Percentiles rank a stretch among this genome's conserved stretches.
Conservation (phyloP, 2,888 invertebrate genomes). For the Mythimna loreyi region DNA sequence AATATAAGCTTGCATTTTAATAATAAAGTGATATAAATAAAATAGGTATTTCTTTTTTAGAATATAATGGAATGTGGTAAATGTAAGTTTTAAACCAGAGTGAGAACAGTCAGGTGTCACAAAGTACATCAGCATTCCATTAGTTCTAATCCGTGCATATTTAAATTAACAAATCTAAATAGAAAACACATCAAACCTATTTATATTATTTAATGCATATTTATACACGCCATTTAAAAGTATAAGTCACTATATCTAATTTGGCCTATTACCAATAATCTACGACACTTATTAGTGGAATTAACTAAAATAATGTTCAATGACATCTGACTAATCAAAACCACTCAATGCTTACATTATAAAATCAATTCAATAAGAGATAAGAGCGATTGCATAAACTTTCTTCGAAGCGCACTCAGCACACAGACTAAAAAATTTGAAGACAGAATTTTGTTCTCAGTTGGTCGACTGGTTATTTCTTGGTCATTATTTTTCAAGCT, state of each 20-base stretch:
- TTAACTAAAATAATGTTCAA: conserved; percentile 64
- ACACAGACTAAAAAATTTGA: conserved; percentile 39
- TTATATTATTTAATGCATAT: conserved; percentile 54
- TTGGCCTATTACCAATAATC: conserved; percentile 56
- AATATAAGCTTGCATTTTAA: not conserved
- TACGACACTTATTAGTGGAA: conserved; percentile 63
- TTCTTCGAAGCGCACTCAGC: conserved; percentile 54
- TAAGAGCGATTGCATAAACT: conserved; percentile 72
- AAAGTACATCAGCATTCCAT: conserved; percentile 36
- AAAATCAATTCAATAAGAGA: conserved; percentile 71
- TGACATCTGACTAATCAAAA: conserved; percentile 66
- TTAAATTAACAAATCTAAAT: conserved; percentile 54
- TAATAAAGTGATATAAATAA: not conserved
- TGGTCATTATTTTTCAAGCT: conserved; percentile 39
- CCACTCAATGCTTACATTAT: conserved; percentile 71
- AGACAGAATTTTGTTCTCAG: conserved; percentile 20
- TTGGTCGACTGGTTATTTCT: conserved; percentile 8
- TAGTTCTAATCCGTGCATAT: conserved; percentile 38
- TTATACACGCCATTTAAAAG: conserved; percentile 52
- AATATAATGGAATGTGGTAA: not conserved
- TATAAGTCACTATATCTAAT: conserved; percentile 56
- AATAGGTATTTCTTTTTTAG: not conserved
- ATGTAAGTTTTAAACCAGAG: conserved; percentile 7
- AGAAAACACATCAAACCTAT: conserved; percentile 51
- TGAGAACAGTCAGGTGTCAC: conserved; percentile 27